Base-by-base conservation (phyloP, 1,140 invertebrate genomes). In the Caenorhabditis brenneri region DNA sequence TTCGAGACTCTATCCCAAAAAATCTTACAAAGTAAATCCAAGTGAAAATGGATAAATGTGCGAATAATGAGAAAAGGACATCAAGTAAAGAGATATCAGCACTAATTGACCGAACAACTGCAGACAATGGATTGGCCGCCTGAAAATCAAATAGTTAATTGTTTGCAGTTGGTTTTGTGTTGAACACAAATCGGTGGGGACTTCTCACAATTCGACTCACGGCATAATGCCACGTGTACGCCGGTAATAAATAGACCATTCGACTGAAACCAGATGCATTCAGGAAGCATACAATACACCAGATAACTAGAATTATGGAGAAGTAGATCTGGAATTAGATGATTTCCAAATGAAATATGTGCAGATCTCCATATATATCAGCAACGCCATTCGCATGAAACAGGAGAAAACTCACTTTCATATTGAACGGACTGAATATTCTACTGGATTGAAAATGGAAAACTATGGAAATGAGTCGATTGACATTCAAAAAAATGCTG, bases 171-270 rank as follows among this genome's bases (percentile, higher is more conserved):
- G 12, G 6, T 24, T 10, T 55, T 55, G 53, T 27, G 1, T 39
- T n/a, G 7, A 36, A 31, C 0, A 12, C 12, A 74, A 10, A 74
- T 22, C 2, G 16, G 33, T 4, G 3, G 19, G 36, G 36, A 74
- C 65, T 74, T 31, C 48, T 53, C 48, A 39, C 78, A 51, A n/a
- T 60, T 81, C 24, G 29, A 55, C 55, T 55, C 55, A 81, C 80
- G 36, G 36, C 81, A 49, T 82, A 82, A 24, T 82, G 81, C 81
- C 81, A 82, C 24, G 81, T 82, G 33, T 82, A 82, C 2, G 60
- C 27, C 16, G 81, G 81, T 16, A 82, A 24, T 10, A 82, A 22
- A 49, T 82, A 82, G 36, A 69, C 42, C 60, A 53, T 55, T 33
- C 33, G 24, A 42, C 81, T 82, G 55, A 22, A 82, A 0, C 36